A percentile compares a stretch with the other conserved stretches of the same genome.
Conservation (phyloP, 2,113 vertebrate genomes). For the Laterallus jamaicensis region DNA sequence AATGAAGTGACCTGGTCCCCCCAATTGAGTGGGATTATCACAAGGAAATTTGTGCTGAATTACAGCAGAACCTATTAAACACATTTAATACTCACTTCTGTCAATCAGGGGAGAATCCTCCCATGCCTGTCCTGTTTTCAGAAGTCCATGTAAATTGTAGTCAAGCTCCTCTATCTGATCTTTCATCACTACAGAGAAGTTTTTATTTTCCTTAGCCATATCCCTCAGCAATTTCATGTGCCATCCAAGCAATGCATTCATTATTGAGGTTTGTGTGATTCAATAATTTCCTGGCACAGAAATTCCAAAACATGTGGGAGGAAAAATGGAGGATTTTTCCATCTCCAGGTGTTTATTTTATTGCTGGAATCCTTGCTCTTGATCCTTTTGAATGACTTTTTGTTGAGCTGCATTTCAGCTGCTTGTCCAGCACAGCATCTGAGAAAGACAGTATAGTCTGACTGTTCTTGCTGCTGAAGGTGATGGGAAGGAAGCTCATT, state of each 20-base stretch:
- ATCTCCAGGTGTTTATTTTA: slow-evolving; percentile 2
- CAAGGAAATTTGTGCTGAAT: background rate
- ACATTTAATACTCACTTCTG: background rate
- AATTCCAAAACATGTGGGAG: slow-evolving; percentile 1
- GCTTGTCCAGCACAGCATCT: background rate
- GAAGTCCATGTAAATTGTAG: background rate
- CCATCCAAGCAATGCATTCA: background rate
- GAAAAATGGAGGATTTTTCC: background rate
- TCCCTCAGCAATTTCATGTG: background rate
- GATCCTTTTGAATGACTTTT: background rate
- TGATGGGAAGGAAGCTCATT: background rate
- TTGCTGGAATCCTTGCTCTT: background rate
- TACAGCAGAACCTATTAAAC: background rate
- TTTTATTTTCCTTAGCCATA: background rate
- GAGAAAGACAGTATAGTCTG: background rate
- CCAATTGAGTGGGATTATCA: background rate
- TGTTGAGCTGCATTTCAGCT: background rate
- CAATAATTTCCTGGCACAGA: slow-evolving; percentile 29
- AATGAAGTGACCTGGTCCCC: background rate
- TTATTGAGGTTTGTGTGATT: background rate
- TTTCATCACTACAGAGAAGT: background rate
- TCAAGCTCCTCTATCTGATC: background rate
- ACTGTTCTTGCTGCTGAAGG: background rate
- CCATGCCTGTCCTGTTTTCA: background rate
- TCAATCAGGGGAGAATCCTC: background rate